Conservation (phyloP, 2,888 invertebrate genomes). For the Drosophila affinis region DNA sequence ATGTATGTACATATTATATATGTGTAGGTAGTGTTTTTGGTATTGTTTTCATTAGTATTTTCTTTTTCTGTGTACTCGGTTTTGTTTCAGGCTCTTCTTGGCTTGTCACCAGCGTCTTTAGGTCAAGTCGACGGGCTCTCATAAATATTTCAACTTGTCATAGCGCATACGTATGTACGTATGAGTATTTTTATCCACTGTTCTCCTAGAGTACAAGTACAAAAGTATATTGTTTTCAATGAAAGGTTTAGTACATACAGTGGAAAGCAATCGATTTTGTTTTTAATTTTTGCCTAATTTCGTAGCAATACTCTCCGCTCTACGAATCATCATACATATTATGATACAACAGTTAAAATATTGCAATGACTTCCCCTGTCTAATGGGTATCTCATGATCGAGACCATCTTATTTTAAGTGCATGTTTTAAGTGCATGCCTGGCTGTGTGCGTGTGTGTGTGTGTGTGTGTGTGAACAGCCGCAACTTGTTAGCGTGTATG, state of each 20-base stretch:
- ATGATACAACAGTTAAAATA: no score
- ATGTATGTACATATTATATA: no score
- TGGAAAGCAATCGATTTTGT: not conserved
- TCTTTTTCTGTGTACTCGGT: slow-evolving; percentile 37
- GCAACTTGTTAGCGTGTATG: slow-evolving; percentile 47
- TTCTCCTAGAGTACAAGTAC: not conserved
- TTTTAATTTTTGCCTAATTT: not conserved
- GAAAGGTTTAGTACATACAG: not conserved
- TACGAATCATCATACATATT: no score
- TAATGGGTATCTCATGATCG: not conserved
- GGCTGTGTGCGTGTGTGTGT: not conserved
- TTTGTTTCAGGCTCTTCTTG: slow-evolving; percentile 29
- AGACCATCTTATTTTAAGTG: not conserved
- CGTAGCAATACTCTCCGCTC: not conserved
- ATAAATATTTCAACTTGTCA: slow-evolving; percentile 62
- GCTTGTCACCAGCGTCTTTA: slow-evolving; percentile 50
- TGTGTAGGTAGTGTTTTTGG: not conserved
- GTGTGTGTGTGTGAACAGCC: slow-evolving; percentile 19
- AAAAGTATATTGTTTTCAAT: not conserved
- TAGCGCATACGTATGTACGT: slow-evolving; percentile 10
- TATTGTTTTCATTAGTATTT: slow-evolving; percentile 6
- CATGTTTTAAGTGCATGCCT: not conserved
- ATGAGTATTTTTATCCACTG: slow-evolving; percentile 5
- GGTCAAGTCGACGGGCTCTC: slow-evolving; percentile 51
- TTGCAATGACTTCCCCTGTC: not conserved